A percentile compares a stretch with the other conserved stretches of the same genome.
Conservation (phyloP, 2,888 invertebrate species). For the Stenotaenia linearis region DNA sequence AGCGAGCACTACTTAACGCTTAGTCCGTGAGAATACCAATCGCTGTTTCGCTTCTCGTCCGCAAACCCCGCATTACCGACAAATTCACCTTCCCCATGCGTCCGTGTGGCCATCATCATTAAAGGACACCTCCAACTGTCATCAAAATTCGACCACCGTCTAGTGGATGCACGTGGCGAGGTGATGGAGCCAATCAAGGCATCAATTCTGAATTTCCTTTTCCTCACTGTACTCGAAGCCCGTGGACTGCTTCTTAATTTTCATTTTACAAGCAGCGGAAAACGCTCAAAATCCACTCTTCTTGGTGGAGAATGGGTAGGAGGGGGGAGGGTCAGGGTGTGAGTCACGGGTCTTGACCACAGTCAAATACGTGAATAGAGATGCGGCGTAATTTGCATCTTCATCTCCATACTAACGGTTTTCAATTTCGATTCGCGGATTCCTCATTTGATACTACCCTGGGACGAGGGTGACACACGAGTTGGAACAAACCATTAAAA, state of each 20-base stretch:
- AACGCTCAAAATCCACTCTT: neutral
- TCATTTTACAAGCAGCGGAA: neutral
- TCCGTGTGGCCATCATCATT: conserved; percentile 8
- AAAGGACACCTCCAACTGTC: conserved; percentile 21
- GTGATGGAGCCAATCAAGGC: conserved; percentile 17
- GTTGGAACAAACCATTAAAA: neutral
- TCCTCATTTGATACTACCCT: neutral
- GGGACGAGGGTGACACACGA: conserved; percentile 2
- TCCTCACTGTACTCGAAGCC: conserved; percentile 3
- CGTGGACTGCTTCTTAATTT: conserved; percentile 19
- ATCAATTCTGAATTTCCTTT: neutral
- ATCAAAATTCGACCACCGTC: neutral
- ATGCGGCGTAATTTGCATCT: neutral
- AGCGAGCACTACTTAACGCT: conserved; percentile 31
- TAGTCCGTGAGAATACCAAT: conserved; percentile 28
- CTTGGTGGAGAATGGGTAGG: too few species aligned
- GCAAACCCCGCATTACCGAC: neutral
- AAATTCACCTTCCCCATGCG: neutral
- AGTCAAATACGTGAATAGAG: conserved; percentile 7
- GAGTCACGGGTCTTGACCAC: conserved; percentile 15
- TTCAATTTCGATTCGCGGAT: conserved; percentile 1
- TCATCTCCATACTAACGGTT: conserved; percentile 24
- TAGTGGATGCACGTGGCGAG: conserved; percentile 19
- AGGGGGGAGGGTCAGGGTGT: neutral
- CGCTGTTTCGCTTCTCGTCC: neutral